Conservation (phyloP, 1,140 invertebrate species). For the Sycophaga agraensis region DNA sequence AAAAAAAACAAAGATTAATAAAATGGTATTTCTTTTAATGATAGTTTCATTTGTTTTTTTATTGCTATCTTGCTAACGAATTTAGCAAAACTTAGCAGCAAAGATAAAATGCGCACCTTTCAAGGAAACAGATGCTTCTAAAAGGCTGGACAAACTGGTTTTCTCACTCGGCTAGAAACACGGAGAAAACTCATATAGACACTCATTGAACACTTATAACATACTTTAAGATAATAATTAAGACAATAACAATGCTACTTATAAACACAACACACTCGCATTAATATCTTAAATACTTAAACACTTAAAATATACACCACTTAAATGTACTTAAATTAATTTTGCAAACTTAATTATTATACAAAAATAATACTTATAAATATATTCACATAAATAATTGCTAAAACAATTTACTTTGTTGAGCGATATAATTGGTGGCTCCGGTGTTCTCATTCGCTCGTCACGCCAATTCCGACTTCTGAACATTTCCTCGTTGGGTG, state of each 20-base stretch:
- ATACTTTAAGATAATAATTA: no score
- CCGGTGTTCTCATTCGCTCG: conserved; percentile 53
- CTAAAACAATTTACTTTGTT: conserved; percentile 49
- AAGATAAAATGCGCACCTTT: conserved; percentile 48
- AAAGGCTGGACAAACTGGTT: conserved; percentile 56
- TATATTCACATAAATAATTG: neutral
- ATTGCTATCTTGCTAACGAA: no score
- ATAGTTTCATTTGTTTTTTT: no score
- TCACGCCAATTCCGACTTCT: conserved; percentile 24
- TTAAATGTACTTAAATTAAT: no score
- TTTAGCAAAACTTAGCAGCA: no score
- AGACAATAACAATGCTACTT: neutral
- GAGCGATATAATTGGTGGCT: conserved; percentile 55
- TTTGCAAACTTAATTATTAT: no score
- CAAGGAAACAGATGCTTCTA: conserved; percentile 55
- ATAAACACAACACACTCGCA: neutral
- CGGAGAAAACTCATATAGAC: conserved; percentile 15
- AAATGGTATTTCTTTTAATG: no score
- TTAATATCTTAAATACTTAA: no score
- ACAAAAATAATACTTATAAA: no score
- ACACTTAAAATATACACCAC: no score
- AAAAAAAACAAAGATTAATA: conserved; percentile 30
- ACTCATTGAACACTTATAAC: neutral
- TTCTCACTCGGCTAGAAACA: conserved; percentile 54
- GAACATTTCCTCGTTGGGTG: conserved; percentile 2